Evolutionary conservation across 2,113 vertebrate species (phyloP).

Genomic region (Tenebrosternarchus preto): DNA sequence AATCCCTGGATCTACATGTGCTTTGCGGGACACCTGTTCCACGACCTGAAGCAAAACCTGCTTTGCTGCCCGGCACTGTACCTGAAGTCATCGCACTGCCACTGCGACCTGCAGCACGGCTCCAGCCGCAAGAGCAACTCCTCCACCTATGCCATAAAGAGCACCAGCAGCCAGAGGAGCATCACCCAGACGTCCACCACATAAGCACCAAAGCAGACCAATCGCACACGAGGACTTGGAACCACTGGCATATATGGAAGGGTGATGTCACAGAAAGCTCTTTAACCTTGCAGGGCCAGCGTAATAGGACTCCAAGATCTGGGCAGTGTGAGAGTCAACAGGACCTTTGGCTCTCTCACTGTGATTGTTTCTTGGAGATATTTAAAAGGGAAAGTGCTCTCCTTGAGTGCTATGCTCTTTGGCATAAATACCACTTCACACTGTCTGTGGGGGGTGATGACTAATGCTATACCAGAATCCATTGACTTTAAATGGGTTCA

Average conservation of each 20-base stretch:
- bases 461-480: constrained; percentile 10
- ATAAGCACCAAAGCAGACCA: constrained; percentile 61
- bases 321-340: neutral
- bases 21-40: constrained; percentile 93
- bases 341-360: neutral
- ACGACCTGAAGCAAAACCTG: constrained; percentile 77
- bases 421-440: neutral
- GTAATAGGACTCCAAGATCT: constrained; percentile 7
- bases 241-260: neutral
- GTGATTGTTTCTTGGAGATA: constrained; percentile 15
- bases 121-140: constrained; percentile 89
- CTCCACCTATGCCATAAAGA: constrained; percentile 87
- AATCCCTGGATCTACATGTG: constrained; percentile 99
- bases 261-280: constrained; percentile 1
- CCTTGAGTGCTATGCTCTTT: neutral
- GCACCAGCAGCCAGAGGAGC: constrained; percentile 85
- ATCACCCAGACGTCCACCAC: constrained; percentile 73
- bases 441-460: neutral
- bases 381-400: neutral
- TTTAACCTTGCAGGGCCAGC: neutral
- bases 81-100: constrained; percentile 76
- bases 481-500: neutral
- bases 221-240: neutral
- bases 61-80: constrained; percentile 55
- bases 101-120: constrained; percentile 77